Conservation (phyloP, 2,797 vertebrate species). For the Salmo trutta region DNA sequence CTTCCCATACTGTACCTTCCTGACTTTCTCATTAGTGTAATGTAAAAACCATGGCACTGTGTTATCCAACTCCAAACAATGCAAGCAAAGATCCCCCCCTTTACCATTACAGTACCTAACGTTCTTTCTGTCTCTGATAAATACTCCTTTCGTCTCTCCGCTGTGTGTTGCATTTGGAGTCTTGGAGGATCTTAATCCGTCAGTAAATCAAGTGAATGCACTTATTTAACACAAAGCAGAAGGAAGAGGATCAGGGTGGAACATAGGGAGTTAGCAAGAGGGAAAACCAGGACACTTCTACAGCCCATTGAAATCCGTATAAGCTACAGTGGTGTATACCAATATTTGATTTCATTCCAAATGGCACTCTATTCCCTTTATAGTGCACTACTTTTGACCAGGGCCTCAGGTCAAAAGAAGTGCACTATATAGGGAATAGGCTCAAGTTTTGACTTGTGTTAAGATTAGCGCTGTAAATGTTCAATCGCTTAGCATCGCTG, state of each 20-base stretch:
- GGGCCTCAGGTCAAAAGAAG: background rate
- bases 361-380: background rate
- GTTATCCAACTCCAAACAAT: background rate
- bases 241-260: conserved; percentile 34
- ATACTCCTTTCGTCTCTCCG: background rate
- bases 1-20: conserved; percentile 3
- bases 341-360: conserved; percentile 7
- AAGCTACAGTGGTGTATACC: conserved; percentile 13
- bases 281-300: conserved; percentile 21
- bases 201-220: conserved; percentile 30
- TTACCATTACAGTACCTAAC: conserved; percentile 6
- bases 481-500: conserved; percentile 7
- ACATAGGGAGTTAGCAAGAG: conserved; percentile 2
- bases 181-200: conserved; percentile 31
- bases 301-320: conserved; percentile 25
- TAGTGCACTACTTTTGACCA: background rate
- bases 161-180: conserved; percentile 13
- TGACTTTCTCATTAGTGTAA: conserved; percentile 41
- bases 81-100: conserved; percentile 13
- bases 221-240: conserved; percentile 38
- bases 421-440: background rate
- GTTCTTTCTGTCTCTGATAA: conserved; percentile 17
- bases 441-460: background rate
- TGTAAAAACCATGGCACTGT: conserved; percentile 34
- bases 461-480: background rate